Base-by-base conservation (phyloP, 1,140 invertebrate genomes). In the Bradysia coprophila region DNA sequence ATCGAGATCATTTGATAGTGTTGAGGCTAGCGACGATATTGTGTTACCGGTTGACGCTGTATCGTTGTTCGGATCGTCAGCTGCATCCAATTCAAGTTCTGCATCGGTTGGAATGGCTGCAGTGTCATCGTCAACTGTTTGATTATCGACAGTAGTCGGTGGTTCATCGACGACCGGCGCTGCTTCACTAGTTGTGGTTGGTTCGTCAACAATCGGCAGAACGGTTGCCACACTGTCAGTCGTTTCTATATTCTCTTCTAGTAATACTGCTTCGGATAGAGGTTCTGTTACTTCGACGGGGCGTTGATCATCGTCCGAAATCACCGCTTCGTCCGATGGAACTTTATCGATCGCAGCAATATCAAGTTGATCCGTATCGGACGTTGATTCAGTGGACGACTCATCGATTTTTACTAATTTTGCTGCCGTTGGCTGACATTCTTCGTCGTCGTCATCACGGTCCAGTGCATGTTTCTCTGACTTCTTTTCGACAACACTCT, bases 401-500 rank as follows among this genome's bases (percentile, higher is more conserved):
- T 40, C 13, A 24, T 11, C 10, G n/a, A 11, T 22, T 6, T 40
- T 15, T n/a, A 36, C 23, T 10, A 22, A 22, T 39, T 19, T 31
- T 2, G 4, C 24, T 21, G 39, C 21, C n/a, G n/a, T n/a, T n/a
- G n/a, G n/a, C n/a, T n/a, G n/a, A n/a, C n/a, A n/a, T n/a, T 37
- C 34, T 28, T 46, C 39, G 6, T 20, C 23, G 21, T 20, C 19
- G 11, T 42, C 28, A 11, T 8, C n/a, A 33, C 10, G 32, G 22
- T 8, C 9, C 19, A 33, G 9, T 3, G 21, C 21, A 10, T 18
- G 38, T 13, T 40, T 22, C n/a, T 19, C 15, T 24, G 32, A 41
- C 42, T 28, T 43, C 31, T 18, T 31, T 32, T n/a, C 11, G 15
- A 38, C 37, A 22, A 40, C 38, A 16, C 3, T 43, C 43, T 42